These are phyloP conservation scores for human DNA, from an alignment of 2,113 vertebrate genomes.

Conservation along the genomic window DNA sequence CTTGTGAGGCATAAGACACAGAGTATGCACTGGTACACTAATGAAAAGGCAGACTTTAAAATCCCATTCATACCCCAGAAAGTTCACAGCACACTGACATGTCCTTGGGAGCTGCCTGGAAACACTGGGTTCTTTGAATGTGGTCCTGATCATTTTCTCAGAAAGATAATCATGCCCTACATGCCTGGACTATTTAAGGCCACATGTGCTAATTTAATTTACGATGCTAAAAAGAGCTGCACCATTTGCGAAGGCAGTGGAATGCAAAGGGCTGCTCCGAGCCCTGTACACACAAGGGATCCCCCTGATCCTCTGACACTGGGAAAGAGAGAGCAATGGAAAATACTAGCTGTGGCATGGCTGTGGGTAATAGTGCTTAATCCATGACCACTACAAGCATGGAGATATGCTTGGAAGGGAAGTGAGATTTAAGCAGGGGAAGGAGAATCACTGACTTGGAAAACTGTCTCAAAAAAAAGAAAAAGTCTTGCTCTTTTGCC, in stretches of 20 bases:
- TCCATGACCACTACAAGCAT: neutral
- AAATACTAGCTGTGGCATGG: neutral
- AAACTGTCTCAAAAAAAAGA: neutral
- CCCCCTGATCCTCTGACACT: neutral
- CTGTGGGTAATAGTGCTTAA: conserved; percentile 20
- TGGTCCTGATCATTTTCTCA: conserved; percentile 68
- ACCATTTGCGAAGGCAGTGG: conserved; percentile 36
- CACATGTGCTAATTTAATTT: conserved; percentile 72
- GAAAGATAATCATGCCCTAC: conserved; percentile 74
- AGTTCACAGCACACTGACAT: conserved; percentile 73
- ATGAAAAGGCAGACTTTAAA: conserved; percentile 80
- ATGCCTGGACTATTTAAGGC: conserved; percentile 63
- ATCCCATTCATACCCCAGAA: conserved; percentile 79
- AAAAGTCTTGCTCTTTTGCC: too few species aligned
- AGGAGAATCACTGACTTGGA: neutral
- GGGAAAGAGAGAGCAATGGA: neutral
- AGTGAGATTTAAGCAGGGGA: neutral
- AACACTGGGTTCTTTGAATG: conserved; percentile 68
- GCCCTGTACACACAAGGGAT: neutral
- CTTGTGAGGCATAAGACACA: conserved; percentile 65
- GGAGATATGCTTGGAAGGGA: neutral
- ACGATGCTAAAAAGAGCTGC: conserved; percentile 36
- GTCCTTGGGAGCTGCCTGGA: conserved; percentile 75
- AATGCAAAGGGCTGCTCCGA: conserved; percentile 33
- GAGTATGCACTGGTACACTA: conserved; percentile 53